phyloP scores from a whole-genome alignment of 2,113 vertebrate genomes.

The Gopherus evgoodei region DNA sequence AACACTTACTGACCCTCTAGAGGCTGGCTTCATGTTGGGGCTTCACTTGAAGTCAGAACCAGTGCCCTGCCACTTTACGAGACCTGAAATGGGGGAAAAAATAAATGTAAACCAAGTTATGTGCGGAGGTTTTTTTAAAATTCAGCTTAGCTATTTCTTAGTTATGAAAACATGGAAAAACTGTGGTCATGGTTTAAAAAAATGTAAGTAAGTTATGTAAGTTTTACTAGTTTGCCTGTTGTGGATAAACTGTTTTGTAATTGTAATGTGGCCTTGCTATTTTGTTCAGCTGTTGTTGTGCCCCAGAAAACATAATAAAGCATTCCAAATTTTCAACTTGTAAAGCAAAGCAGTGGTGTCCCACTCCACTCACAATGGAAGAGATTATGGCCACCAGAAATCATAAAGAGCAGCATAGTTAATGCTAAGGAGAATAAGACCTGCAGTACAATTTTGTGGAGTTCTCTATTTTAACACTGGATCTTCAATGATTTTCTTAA shows the following conservation, averaged over 20 bases:
- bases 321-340: conserved; percentile 32
- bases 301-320: background rate
- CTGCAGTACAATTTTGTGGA: background rate
- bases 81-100: conserved; percentile 57
- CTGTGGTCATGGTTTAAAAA: conserved; percentile 32
- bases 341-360: background rate
- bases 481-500: background rate
- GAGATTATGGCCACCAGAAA: background rate
- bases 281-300: conserved; percentile 24
- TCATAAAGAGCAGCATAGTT: background rate
- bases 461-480: conserved; percentile 3
- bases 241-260: background rate
- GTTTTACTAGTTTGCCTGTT: background rate
- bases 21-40: conserved; percentile 67
- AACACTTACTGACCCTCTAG: conserved; percentile 62
- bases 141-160: background rate
- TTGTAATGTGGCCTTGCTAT: background rate
- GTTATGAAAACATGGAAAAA: background rate
- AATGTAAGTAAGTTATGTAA: conserved; percentile 20
- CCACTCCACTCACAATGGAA: background rate
- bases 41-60: conserved; percentile 68
- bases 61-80: conserved; percentile 64
- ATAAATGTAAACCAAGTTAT: background rate
- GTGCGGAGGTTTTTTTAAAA: background rate
- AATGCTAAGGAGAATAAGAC: background rate